Base-by-base conservation (phyloP, 2,113 vertebrate genomes). In the Neodon shergylaensis region DNA sequence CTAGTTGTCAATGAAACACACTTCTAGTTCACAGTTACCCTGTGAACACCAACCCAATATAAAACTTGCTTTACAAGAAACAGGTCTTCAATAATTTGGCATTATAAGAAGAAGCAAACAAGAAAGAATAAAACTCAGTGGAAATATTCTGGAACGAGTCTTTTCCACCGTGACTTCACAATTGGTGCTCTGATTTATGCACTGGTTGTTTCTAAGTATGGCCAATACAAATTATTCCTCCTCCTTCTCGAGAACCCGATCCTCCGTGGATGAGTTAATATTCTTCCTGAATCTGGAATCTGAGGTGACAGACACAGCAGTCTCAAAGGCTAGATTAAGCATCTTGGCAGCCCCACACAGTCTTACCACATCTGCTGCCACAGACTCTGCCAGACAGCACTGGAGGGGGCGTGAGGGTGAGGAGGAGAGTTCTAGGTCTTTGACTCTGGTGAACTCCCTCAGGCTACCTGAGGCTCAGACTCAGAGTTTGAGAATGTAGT, bases 251-350 rank as follows among this genome's bases (percentile, higher is more conserved):
- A 96, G 92, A 93, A 73, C 9, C 13, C 52, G 22, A 82, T 92
- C 73, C n/a, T 92, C 77, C 63, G 31, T 84, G 74, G 94, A 39
- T 61, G 78, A 42, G 65, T 42, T 84, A 42, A 95, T 90, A 61
- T 89, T 84, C n/a, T 92, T 97, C 91, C 88, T 92, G 79, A 92
- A 90, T 95, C 49, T 73, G 28, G 88, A 92, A 93, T 94, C 24
- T 47, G 74, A 96, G 83, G 82, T 90, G 94, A 92, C 54, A 93
- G 95, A 24, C 95, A 87, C 82, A 95, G 72, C 93, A 95, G 63
- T 86, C 52, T 54, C 44, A 24, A 87, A 96, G 78, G 49, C 73
- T 90, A 70, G 61, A 91, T 91, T 91, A 78, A 74, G 33, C 19
- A 33, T 95, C 63, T 94, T 92, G 93, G 94, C 14, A 16, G 33